Evolutionary conservation across 2,113 vertebrate species (phyloP), one percentile per base, ranked within the genome.

Genomic region (Oncorhynchus masou): DNA sequence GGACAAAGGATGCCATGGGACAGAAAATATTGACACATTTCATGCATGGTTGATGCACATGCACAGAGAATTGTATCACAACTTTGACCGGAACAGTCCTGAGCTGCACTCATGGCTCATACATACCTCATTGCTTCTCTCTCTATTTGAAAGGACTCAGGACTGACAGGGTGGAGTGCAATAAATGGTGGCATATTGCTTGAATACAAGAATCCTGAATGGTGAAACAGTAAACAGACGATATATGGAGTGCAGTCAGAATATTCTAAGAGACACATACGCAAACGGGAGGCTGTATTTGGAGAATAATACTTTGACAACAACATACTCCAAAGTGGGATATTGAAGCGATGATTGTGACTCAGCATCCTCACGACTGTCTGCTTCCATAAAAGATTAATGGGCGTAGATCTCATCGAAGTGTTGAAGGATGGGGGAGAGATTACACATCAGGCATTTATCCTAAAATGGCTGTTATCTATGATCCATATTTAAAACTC

Each of bases 401-500:
- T 62, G 9, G 3, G 9, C 13, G 4, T 12, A 45, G 27, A 76
- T 39, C 29, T 34, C 59, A 60, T 22, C 9, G 49, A 16, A 60
- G 57, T 16, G 51, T 62, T 22, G 67, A 54, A 49, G 71, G 65
- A 70, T 19, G 4, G 45, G 15, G 24, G 49, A 49, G 74, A 64
- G 72, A 81, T 64, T 54, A 31, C 39, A 69, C 45, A 29, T 34
- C 24, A 62, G 69, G 65, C 12, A 25, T 39, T 15, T 20, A 45
- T 62, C 74, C 74, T 64, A 31, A 20, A 77, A 74, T 62, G 65
- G 54, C 54, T 34, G 70, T 73, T 72, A 74, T 70, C 39, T 77
- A 27, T 70, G 62, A 77, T 45, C 27, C 54, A 70, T 74, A 77
- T 74, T 81, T 77, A 29, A 74, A 60, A 64, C 49, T 62, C 65